Base-by-base conservation (phyloP, 2,113 vertebrate species). In the Lasiurus cinereus region DNA sequence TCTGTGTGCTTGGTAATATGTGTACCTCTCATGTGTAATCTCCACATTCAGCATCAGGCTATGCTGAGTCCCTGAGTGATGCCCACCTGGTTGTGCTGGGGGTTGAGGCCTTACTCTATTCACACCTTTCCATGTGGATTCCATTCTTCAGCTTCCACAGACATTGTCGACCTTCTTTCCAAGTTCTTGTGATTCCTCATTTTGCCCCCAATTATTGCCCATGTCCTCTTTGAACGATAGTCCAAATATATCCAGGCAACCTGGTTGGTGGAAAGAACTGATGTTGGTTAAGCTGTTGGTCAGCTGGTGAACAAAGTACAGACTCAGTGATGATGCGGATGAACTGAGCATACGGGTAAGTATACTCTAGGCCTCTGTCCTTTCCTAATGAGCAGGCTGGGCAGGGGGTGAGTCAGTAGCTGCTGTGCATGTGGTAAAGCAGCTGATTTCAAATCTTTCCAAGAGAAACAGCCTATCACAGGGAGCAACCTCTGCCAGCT, bases 1-100 rank as follows among this genome's bases (percentile, higher is more conserved):
- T 21, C 11, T 52, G 66, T 27, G 22, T 5, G 67, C 22, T 46
- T 29, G 11, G 18, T 8, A 59, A 2, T 22, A 5, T 3, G 2
- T 33, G 31, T 2, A 2, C 12, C 1, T 18, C 8, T 1, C 21
- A 1, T 12, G 10, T 19, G 64, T 31, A 0, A 0, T 3, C 12
- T 48, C 15, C 19, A 12, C 2, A 2, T 50, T 12, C 11, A 39
- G 50, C n/a, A 24, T 2, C 10, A 18, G 31, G 27, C 50, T 33
- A 4, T 6, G 6, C 46, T 1, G 14, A 31, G 33, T 10, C 56
- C 33, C 0, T 29, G 72, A 21, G 48, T 2, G 5, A 3, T n/a
- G 4, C 3, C 1, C 0, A 39, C 36, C 64, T 36, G 70, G 18
- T 3, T n/a, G 66, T 74, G 29, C 74, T 54, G 8, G 15, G 24